A percentile compares a stretch with the other conserved stretches of the same genome.
Conservation (phyloP, 2,797 vertebrate species). For the Cephalopachus bancanus region DNA sequence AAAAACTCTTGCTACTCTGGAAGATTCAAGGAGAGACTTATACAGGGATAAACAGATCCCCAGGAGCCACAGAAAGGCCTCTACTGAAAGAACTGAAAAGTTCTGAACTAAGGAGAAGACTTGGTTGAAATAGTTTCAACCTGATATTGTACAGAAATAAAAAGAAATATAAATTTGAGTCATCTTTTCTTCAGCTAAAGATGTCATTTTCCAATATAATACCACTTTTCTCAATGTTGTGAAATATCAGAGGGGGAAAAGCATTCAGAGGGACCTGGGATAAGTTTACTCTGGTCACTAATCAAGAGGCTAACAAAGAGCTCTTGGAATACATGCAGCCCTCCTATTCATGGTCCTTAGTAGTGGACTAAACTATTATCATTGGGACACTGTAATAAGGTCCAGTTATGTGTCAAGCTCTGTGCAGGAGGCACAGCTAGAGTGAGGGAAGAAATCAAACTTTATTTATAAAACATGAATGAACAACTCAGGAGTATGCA, state of each 20-base stretch:
- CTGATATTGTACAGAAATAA: slow-evolving; percentile 11
- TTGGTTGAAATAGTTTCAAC: slow-evolving; percentile 30
- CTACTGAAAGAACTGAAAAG: not conserved
- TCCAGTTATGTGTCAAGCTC: not conserved
- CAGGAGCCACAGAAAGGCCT: not conserved
- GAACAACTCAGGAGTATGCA: not conserved
- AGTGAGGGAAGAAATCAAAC: not conserved
- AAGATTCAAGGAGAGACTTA: slow-evolving; percentile 25
- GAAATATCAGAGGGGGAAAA: not conserved
- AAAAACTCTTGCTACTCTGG: slow-evolving; percentile 2
- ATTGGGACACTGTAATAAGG: not conserved
- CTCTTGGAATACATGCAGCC: not conserved
- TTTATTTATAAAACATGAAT: not conserved
- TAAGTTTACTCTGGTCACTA: not conserved
- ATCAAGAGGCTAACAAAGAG: not conserved
- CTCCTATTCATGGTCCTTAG: not conserved
- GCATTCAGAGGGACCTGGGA: not conserved
- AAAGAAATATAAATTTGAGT: not conserved
- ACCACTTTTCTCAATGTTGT: not conserved
- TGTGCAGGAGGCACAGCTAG: not conserved
- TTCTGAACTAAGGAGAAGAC: not conserved
- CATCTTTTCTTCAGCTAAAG: not conserved
- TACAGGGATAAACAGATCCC: not conserved
- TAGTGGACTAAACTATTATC: not conserved
- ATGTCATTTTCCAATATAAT: not conserved